Evolutionary conservation across 2,113 vertebrate genomes (phyloP).

Genomic region (Psittacara wagleri): DNA sequence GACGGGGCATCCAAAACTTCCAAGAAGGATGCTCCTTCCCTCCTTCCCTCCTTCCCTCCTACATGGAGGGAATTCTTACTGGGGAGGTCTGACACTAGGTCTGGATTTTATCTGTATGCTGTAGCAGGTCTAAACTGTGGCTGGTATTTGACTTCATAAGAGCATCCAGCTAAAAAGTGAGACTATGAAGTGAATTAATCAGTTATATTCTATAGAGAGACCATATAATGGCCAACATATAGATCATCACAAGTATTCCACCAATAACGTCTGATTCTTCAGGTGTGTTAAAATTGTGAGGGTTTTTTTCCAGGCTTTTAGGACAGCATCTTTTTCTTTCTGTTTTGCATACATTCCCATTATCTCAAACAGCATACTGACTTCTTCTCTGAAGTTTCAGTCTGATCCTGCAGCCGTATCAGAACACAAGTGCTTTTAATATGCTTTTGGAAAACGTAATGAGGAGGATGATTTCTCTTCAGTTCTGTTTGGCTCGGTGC

Average conservation of each 20-base stretch:
- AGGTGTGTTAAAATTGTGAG: background rate
- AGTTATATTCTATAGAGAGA: background rate
- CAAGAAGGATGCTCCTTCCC: background rate
- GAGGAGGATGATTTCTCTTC: conserved; percentile 20
- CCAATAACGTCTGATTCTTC: background rate
- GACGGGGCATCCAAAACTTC: background rate
- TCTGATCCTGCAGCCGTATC: background rate
- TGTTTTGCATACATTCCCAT: background rate
- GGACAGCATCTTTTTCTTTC: background rate
- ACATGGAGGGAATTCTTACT: fast-evolving
- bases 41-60: background rate
- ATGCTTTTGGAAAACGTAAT: background rate
- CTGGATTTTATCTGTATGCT: background rate
- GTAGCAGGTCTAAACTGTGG: background rate
- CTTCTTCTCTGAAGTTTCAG: conserved; percentile 27
- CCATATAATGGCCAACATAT: background rate
- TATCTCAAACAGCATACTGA: conserved; percentile 7
- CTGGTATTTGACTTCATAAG: background rate
- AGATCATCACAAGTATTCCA: background rate
- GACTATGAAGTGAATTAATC: background rate
- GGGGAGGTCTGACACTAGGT: background rate
- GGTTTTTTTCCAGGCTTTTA: background rate
- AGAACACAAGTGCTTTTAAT: conserved; percentile 23
- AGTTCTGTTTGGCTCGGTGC: background rate
- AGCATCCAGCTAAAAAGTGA: background rate